Evolutionary conservation across 2,113 vertebrate species (phyloP), one percentile per base, ranked within the genome.

Genomic region (Atractosteus spatula): DNA sequence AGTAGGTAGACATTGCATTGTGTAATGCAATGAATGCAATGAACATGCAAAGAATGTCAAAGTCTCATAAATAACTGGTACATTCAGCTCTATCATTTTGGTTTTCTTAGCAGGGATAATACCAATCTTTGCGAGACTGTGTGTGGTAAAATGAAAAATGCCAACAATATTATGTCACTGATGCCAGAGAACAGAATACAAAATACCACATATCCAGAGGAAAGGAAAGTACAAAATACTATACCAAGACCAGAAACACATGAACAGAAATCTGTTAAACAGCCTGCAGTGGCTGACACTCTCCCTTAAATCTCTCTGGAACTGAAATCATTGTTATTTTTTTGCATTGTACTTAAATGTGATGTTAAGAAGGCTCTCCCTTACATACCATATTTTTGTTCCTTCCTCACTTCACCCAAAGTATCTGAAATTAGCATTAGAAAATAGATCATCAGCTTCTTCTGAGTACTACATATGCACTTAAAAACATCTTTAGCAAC

Each of bases 41-140:
- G 29, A 29, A 2, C 29, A 29, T 29, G 29, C 29, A 29, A 29
- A 1, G 84, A 84, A 87, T 86, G 83, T 82, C 85, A 87, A 85
- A 85, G 83, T 78, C 76, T 51, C 47, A 5, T 51, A 10, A 51
- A 5, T 10, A 51, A 10, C 47, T 75, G 74, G 82, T 80, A 81
- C 79, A 81, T 83, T 77, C 72, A 80, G 74, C 66, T 80, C 78
- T 88, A 83, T 88, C 87, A 87, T 89, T 81, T 77, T 73, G 74
- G 83, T 85, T 87, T 81, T 87, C 82, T 85, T 78, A 79, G 82
- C 72, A 77, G 81, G 71, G 29, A 29, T 29, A 81, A 78, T 77
- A 80, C 81, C 79, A 71, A 70, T 75, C 17, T 56, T 68, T 63
- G 69, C 2, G 71, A 62, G 74, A 72, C 14, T 10, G 5, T 10